Percentiles rank a stretch among this genome's conserved stretches.
phyloP scores from a whole-genome alignment of 2,113 vertebrate genomes.

The Stigmatopora nigra region DNA sequence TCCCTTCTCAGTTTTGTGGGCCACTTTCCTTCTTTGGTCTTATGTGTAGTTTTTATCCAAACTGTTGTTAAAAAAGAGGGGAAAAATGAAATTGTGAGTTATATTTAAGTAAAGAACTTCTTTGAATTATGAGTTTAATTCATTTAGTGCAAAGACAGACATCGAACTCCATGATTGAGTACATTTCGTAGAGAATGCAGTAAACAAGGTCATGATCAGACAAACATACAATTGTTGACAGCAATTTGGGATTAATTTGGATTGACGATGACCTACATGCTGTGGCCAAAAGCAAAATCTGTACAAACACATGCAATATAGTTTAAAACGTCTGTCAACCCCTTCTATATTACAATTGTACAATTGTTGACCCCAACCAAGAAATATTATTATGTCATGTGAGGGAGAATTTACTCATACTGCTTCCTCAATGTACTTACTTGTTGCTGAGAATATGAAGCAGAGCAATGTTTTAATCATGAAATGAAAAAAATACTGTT shows the following conservation, averaged over 20 bases:
- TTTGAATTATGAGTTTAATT: not conserved
- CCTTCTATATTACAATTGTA: no score
- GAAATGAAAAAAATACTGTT: no score
- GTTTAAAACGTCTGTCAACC: no score
- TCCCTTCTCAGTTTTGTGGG: not conserved
- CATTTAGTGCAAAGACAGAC: not conserved
- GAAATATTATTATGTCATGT: not conserved
- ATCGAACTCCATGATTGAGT: not conserved
- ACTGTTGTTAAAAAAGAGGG: not conserved
- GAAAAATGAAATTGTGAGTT: not conserved
- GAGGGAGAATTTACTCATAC: not conserved
- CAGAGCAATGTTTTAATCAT: no score
- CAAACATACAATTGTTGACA: not conserved
- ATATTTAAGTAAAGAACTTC: not conserved
- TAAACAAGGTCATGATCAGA: not conserved
- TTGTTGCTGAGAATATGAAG: no score
- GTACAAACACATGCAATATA: no score
- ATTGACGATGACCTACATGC: not conserved
- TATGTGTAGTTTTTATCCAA: slow-evolving; percentile 4
- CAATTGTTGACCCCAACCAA: no score
- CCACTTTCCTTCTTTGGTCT: not conserved
- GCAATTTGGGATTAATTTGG: not conserved
- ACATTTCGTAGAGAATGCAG: not conserved
- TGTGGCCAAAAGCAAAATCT: not conserved
- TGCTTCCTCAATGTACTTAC: no score